phyloP scores from a whole-genome alignment of 2,797 vertebrate genomes.

The Peromyscus attwateri region DNA sequence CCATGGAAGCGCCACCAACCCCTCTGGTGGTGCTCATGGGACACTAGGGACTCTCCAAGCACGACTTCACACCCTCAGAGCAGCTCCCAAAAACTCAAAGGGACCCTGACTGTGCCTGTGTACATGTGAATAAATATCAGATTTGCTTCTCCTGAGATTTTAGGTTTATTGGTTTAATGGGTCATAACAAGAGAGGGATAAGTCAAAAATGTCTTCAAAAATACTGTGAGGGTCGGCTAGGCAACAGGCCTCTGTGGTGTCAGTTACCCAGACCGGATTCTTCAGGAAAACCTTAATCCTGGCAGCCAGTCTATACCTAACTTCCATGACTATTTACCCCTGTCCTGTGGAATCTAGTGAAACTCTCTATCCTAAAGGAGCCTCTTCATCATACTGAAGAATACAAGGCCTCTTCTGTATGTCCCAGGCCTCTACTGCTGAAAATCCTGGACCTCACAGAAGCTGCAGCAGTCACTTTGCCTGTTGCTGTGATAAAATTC shows the following conservation, averaged over 20 bases:
- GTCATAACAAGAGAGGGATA: neutral
- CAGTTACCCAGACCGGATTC: accelerated
- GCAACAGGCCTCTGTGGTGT: too few species aligned
- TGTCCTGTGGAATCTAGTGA: too few species aligned
- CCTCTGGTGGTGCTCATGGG: neutral
- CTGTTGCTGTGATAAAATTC: neutral
- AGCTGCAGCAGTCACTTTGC: neutral
- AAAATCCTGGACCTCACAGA: accelerated
- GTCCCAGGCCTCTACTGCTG: accelerated
- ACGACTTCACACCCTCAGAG: neutral
- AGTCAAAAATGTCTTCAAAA: too few species aligned
- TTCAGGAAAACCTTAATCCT: neutral
- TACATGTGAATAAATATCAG: accelerated
- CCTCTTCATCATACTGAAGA: accelerated
- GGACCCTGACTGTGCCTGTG: neutral
- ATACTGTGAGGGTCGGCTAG: neutral
- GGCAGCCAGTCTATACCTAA: too few species aligned
- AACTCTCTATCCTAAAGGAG: accelerated
- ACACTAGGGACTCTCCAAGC: accelerated
- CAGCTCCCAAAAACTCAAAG: neutral
- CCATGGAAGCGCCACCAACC: neutral
- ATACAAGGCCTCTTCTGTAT: accelerated
- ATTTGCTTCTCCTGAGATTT: neutral
- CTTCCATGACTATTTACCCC: accelerated
- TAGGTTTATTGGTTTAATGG: neutral